Percentiles rank a stretch among this genome's conserved stretches.
These are phyloP conservation scores for Tetraodon nigroviridis DNA, from an alignment of 2,113 vertebrate genomes.

Conservation along the genomic window DNA sequence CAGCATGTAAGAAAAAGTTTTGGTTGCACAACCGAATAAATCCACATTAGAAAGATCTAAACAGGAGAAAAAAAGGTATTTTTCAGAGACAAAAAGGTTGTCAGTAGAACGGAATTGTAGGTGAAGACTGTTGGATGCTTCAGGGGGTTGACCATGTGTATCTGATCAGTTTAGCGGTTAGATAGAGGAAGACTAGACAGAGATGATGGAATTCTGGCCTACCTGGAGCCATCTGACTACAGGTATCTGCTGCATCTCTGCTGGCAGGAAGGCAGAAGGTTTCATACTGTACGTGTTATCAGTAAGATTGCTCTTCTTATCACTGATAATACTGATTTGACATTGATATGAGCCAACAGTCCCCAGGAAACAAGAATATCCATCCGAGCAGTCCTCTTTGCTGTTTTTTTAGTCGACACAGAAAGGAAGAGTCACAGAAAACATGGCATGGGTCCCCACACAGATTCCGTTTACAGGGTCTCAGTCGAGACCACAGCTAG, in stretches of 20 bases:
- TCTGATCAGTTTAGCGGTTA: constrained; percentile 48
- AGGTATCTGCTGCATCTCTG: constrained; percentile 51
- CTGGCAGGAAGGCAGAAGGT: constrained; percentile 42
- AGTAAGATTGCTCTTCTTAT: constrained; percentile 43
- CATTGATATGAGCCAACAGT: constrained; percentile 41
- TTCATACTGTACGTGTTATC: constrained; percentile 52
- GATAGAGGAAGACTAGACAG: constrained; percentile 22
- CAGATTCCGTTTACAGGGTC: constrained; percentile 54
- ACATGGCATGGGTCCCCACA: constrained; percentile 29
- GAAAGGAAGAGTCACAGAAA: constrained; percentile 27
- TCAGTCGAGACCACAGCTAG: constrained; percentile 45
- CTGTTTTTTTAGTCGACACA: constrained; percentile 26
- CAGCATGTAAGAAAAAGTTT: too few species aligned
- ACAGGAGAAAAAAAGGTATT: too few species aligned
- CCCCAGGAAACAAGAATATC: constrained; percentile 25
- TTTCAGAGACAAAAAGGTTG: neutral
- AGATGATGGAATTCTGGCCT: constrained; percentile 10
- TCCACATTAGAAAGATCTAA: too few species aligned
- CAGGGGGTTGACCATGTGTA: constrained; percentile 49
- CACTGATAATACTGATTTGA: constrained; percentile 57
- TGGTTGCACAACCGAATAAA: too few species aligned
- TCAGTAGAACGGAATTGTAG: constrained; percentile 30
- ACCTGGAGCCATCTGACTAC: constrained; percentile 42
- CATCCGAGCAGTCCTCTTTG: constrained; percentile 19
- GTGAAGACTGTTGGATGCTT: constrained; percentile 45